Base-by-base conservation (phyloP, 2,113 vertebrate genomes). In the Turdus rufiventris region DNA sequence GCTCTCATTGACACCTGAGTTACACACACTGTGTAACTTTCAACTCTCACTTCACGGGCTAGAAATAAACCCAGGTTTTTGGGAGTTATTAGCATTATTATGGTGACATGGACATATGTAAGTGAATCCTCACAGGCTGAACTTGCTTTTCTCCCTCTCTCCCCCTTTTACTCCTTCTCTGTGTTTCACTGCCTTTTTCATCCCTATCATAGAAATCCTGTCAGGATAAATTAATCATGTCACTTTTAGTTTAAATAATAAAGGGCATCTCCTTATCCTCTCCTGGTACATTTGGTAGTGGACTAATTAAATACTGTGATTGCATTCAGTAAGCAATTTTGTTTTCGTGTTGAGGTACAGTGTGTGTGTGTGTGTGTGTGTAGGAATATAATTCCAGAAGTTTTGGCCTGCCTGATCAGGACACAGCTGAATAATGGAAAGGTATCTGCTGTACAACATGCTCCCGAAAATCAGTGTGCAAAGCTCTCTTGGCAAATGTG, bases 1-100 rank as follows among this genome's bases (percentile, higher is more conserved):
- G 81, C 74, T 95, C 88, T 93, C 88, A 13, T 3, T 82, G 94
- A 94, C 65, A 81, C 96, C 93, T 93, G 95, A 97, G 68, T 95
- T 97, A 78, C 72, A 91, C 63, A 50, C 83, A 48, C 34, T 4
- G 23, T 31, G 40, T 85, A 97, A 96, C 91, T 95, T 97, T 98
- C 96, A 96, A 6, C 74, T 97, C 72, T 61, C 77, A 88, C 83
- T 92, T 95, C 61, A 20, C 28, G 38, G 58, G 5, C 29, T 68
- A 83, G 71, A 72, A 62, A 47, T 92, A 92, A 95, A 3, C 26
- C 11, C 45, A 48, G 18, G 1, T 18, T 33, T 91, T 62, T 12
- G 9, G 28, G 18, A 86, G 12, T 48, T 88, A 83, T 91, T 89
- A 66, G 24, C 50, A 90, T 89, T 93, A 91, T 95, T 95, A 91